phyloP scores from a whole-genome alignment of 2,113 vertebrate species.

The Hucho hucho region DNA sequence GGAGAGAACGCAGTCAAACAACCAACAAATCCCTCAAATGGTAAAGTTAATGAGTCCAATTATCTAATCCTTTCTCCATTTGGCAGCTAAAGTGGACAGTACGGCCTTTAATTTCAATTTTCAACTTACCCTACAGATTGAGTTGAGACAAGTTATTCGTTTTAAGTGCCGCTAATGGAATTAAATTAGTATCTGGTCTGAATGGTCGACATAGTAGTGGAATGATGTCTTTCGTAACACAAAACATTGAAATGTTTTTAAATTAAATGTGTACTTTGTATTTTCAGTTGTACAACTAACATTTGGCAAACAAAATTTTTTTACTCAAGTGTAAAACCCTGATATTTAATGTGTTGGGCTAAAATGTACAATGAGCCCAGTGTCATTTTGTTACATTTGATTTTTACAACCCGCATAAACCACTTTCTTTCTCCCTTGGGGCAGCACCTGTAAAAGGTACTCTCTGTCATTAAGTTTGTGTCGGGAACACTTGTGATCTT shows the following conservation, averaged over 20 bases:
- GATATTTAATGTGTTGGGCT: too few relatives aligned
- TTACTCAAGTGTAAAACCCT: too few relatives aligned
- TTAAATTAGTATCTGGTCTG: background rate
- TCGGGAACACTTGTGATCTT: conserved; percentile 18
- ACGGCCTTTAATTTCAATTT: too few relatives aligned
- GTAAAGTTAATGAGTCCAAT: background rate
- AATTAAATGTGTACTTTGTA: too few relatives aligned
- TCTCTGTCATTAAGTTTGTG: conserved; percentile 38
- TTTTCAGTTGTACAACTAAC: too few relatives aligned
- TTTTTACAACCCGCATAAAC: background rate
- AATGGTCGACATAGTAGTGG: too few relatives aligned
- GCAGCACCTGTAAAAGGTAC: conserved; percentile 44
- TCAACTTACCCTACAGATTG: background rate
- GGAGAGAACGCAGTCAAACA: too few relatives aligned
- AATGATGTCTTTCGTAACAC: too few relatives aligned
- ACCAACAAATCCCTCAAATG: background rate
- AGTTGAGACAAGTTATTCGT: background rate
- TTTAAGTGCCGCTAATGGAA: background rate
- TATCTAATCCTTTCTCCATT: background rate
- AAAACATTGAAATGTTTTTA: too few relatives aligned
- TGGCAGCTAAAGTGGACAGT: background rate
- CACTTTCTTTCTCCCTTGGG: conserved; percentile 10
- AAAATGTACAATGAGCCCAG: background rate
- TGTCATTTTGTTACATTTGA: background rate
- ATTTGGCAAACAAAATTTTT: too few relatives aligned